Evolutionary conservation across 2,113 vertebrate species (phyloP).

Genomic region (Andinoacara biseriatus): DNA sequence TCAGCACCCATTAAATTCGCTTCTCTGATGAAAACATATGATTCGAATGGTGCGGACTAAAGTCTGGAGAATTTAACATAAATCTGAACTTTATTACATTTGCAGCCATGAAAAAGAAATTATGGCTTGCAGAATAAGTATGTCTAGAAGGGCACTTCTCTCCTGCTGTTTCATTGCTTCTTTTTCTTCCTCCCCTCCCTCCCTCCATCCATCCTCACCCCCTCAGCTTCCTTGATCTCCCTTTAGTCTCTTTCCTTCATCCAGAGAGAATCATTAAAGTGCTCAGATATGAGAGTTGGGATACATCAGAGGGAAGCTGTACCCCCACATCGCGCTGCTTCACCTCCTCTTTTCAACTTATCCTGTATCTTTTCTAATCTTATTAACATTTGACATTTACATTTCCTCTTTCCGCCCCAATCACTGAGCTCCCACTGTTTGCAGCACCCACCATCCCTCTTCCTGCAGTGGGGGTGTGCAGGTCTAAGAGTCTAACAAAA

Average conservation of each 20-base stretch:
- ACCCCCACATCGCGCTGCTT: constrained; percentile 41
- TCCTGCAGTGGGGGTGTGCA: neutral
- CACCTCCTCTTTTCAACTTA: constrained; percentile 56
- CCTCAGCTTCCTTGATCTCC: constrained; percentile 53
- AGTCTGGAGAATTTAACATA: constrained; percentile 4
- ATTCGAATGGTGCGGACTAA: neutral
- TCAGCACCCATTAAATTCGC: neutral
- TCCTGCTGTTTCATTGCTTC: constrained; percentile 39
- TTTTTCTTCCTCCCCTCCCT: constrained; percentile 20
- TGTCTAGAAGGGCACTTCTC: constrained; percentile 28
- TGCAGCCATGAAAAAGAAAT: constrained; percentile 1
- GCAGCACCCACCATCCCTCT: neutral
- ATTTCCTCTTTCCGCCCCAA: constrained; percentile 33
- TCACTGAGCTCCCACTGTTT: neutral
- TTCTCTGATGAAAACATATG: neutral
- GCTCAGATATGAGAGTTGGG: constrained; percentile 56
- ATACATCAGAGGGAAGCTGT: constrained; percentile 58
- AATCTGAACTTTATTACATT: constrained; percentile 26
- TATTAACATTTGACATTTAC: constrained; percentile 70
- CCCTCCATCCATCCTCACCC: constrained; percentile 11
- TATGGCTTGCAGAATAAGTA: neutral
- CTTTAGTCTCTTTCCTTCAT: constrained; percentile 63
- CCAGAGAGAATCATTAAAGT: constrained; percentile 68
- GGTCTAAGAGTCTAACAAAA: neutral
- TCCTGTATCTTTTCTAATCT: constrained; percentile 54